phyloP scores from a whole-genome alignment of 2,113 vertebrate genomes.

The Ciconia stormi region DNA sequence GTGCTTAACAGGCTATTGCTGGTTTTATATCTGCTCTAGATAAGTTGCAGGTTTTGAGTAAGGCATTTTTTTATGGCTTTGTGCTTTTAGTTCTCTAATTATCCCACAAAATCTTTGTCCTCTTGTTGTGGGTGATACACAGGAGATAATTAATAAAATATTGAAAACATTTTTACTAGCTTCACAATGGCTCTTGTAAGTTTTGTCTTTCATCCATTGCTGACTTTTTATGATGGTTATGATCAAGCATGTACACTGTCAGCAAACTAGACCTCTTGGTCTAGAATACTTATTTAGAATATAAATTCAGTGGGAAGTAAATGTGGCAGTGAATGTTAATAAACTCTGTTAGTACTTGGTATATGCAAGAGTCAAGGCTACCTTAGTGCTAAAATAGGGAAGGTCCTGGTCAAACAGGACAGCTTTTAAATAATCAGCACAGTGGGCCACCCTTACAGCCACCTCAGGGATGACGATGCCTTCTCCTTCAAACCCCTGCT shows the following conservation, averaged over 20 bases:
- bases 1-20: not conserved
- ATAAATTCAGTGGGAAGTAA: conserved; percentile 60
- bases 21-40: not conserved
- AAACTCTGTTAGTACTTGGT: not conserved
- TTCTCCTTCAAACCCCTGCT: not conserved
- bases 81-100: not conserved
- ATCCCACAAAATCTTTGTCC: not conserved
- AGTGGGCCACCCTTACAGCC: not conserved
- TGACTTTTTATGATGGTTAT: conserved; percentile 53
- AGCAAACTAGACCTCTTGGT: conserved; percentile 60
- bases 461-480: not conserved
- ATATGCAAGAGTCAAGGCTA: not conserved
- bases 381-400: conserved; percentile 7
- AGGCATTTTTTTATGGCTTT: not conserved
- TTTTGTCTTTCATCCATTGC: conserved; percentile 47
- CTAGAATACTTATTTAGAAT: conserved; percentile 45
- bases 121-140: not conserved
- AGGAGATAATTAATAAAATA: conserved; percentile 3
- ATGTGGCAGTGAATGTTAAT: conserved; percentile 38
- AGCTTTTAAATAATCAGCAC: not conserved
- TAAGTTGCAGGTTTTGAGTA: not conserved
- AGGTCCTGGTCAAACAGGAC: not conserved
- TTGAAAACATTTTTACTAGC: conserved; percentile 9
- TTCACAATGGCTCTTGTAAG: conserved; percentile 6
- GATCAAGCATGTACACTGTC: conserved; percentile 40